phyloP scores from a whole-genome alignment of 2,797 vertebrate genomes.

The Danio jaintianensis region DNA sequence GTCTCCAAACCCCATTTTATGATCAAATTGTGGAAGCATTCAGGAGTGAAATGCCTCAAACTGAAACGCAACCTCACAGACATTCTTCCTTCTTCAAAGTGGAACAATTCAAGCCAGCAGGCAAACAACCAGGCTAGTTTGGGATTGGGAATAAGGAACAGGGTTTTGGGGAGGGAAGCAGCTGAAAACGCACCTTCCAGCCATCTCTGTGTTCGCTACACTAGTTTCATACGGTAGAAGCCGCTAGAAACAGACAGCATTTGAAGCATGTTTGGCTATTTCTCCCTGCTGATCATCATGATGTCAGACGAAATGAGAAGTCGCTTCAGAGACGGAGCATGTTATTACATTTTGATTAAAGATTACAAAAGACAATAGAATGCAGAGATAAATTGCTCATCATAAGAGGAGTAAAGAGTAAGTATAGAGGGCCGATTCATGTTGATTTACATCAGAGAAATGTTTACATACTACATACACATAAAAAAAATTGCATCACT shows the following conservation, averaged over 20 bases:
- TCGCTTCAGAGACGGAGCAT: slow-evolving; percentile 6
- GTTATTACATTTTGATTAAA: slow-evolving; percentile 25
- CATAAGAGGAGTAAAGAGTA: not conserved
- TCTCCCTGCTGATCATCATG: not conserved
- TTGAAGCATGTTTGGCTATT: slow-evolving; percentile 17
- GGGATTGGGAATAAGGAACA: slow-evolving; percentile 21
- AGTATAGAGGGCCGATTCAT: not conserved
- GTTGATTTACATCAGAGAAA: not conserved
- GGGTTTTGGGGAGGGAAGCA: slow-evolving; percentile 25
- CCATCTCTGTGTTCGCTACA: slow-evolving; percentile 10
- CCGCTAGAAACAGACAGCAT: slow-evolving; percentile 11
- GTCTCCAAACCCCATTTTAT: not conserved
- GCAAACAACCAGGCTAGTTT: slow-evolving; percentile 1
- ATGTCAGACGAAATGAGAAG: slow-evolving; percentile 27
- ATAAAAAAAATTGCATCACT: not conserved
- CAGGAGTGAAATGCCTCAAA: slow-evolving; percentile 15
- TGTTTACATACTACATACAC: not conserved
- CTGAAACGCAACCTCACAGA: slow-evolving; percentile 1
- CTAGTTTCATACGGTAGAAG: slow-evolving; percentile 19
- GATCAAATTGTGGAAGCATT: not conserved
- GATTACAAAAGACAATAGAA: slow-evolving; percentile 21
- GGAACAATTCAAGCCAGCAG: slow-evolving; percentile 26
- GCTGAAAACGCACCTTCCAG: slow-evolving; percentile 38
- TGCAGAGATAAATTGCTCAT: not conserved
- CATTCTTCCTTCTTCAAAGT: slow-evolving; percentile 24